phyloP scores from a whole-genome alignment of 30 jellyfish, hydroid and myxozoan genomes.

The Chrysaora quinquecirrha region DNA sequence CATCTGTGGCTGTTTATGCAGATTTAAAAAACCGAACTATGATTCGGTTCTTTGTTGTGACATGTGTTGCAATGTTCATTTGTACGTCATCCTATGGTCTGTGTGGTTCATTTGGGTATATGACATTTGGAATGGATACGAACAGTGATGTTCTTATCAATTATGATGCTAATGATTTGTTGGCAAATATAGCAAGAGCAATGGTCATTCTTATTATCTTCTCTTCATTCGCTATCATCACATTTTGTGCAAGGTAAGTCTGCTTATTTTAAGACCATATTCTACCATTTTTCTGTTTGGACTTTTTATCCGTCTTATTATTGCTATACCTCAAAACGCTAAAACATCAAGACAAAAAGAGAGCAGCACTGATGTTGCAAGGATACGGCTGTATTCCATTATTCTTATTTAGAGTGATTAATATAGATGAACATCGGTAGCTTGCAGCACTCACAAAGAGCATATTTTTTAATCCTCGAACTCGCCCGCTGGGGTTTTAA shows the following conservation, averaged over 20 bases:
- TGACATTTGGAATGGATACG: constrained; percentile 80
- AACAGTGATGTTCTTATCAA: constrained; percentile 80
- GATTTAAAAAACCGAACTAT: constrained; percentile 85
- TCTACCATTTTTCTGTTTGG: no score
- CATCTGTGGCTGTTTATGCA: constrained; percentile 97
- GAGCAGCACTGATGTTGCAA: no score
- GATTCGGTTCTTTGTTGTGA: constrained; percentile 67
- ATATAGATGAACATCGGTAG: no score
- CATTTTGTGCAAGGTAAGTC: constrained; percentile 95
- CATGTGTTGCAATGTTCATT: constrained; percentile 86
- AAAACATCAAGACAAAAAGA: no score
- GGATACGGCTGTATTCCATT: no score
- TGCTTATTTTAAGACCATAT: no score
- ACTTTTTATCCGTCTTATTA: no score
- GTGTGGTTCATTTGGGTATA: constrained; percentile 88
- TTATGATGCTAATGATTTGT: constrained; percentile 67
- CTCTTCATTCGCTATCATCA: constrained; percentile 91
- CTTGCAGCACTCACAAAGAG: no score
- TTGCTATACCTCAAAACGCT: no score
- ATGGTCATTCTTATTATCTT: constrained; percentile 79
- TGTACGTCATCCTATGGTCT: constrained; percentile 80
- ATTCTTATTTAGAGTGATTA: no score
- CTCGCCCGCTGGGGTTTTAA: no score
- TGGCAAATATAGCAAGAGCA: constrained; percentile 86
- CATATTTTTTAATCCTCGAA: no score